A percentile compares a stretch with the other conserved stretches of the same genome.
Evolutionary conservation across 2,888 invertebrate genomes (phyloP).

Genomic region (Allygus modestus): DNA sequence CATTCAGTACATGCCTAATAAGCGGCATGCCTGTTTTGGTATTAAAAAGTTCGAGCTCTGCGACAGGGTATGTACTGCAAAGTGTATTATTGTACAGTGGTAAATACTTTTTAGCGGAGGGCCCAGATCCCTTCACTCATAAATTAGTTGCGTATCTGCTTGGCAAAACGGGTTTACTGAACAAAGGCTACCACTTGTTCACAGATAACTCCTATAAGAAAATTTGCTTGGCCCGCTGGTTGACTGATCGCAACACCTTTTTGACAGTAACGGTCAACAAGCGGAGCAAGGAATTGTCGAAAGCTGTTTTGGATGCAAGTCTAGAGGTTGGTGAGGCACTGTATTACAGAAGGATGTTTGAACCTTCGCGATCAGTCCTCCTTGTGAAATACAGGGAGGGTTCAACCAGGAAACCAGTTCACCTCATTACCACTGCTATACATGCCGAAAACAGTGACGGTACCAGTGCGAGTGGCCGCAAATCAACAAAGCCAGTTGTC

Average conservation of each 20-base stretch:
- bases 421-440: conserved; percentile 5
- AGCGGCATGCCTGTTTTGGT: no score
- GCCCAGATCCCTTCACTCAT: conserved; percentile 42
- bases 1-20: no score
- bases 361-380: not conserved
- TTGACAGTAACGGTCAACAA: not conserved
- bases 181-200: no score
- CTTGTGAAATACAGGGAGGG: not conserved
- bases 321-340: no score
- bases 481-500: no score
- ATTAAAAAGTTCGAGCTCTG: no score
- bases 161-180: conserved; percentile 32
- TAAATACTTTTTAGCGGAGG: conserved; percentile 43
- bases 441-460: no score
- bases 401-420: not conserved
- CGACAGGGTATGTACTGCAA: conserved; percentile 48
- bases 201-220: conserved; percentile 39
- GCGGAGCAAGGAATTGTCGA: not conserved
- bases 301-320: no score
- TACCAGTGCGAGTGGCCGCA: no score
- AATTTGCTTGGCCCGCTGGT: no score
- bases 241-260: no score
- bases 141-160: conserved; percentile 52
- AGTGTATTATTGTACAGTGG: conserved; percentile 52
- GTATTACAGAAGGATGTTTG: not conserved